Percentiles rank a stretch among this genome's conserved stretches.
Conservation (phyloP, 2,888 invertebrate genomes). For the Drosophila macrospina region DNA sequence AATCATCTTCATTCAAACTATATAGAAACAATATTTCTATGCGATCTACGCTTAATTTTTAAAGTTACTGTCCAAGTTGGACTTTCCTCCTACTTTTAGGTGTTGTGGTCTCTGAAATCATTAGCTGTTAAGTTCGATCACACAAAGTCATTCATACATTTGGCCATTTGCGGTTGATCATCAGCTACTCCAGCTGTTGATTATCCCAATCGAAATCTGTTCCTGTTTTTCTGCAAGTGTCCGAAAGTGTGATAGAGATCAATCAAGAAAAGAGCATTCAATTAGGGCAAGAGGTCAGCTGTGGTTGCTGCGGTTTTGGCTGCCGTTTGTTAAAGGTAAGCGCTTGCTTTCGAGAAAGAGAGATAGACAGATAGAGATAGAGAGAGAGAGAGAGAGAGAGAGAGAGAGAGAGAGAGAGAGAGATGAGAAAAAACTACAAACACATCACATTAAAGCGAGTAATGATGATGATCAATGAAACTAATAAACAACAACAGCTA, state of each 20-base stretch:
- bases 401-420: not conserved
- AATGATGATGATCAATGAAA: constrained; percentile 80
- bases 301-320: constrained; percentile 23
- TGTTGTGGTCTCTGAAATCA: not conserved
- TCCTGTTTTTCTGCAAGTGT: constrained; percentile 31
- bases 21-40: too few species aligned
- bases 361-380: not conserved
- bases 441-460: constrained; percentile 45
- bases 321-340: constrained; percentile 5
- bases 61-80: too few species aligned
- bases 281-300: constrained; percentile 61
- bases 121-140: constrained; percentile 1
- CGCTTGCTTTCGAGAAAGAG: constrained; percentile 11
- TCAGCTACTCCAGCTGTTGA: not conserved
- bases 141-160: not conserved
- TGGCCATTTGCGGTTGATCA: constrained; percentile 12
- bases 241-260: constrained; percentile 19
- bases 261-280: constrained; percentile 37
- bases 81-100: not conserved
- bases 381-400: too few species aligned
- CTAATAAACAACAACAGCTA: constrained; percentile 58
- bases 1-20: too few species aligned
- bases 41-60: not conserved
- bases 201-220: not conserved
- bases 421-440: constrained; percentile 3